Percentiles rank a stretch among this genome's conserved stretches.
Evolutionary conservation across 2,888 invertebrate genomes (phyloP).

Genomic region (Synergus laeviventris): DNA sequence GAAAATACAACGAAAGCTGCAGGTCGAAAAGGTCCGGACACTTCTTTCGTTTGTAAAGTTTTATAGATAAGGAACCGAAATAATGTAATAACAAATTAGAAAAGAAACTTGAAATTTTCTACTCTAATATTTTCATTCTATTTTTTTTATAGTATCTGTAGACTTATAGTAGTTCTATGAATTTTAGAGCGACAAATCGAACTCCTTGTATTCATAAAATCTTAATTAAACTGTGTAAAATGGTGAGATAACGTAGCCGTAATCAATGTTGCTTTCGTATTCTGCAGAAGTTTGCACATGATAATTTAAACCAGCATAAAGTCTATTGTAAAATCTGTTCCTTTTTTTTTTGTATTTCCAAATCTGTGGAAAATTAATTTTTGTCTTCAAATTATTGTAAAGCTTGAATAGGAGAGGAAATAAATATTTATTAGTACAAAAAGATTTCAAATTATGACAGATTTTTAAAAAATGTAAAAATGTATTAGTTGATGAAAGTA

Average conservation of each 20-base stretch:
- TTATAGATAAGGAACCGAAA: slow-evolving; percentile 51
- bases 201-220: too few species aligned
- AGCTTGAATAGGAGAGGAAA: background rate
- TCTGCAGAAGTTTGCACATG: background rate
- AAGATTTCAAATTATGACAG: background rate
- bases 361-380: background rate
- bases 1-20: slow-evolving; percentile 60
- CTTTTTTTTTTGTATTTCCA: background rate
- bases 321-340: background rate
- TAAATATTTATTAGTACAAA: background rate
- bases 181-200: background rate
- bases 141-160: too few species aligned
- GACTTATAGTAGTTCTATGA: too few species aligned
- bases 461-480: background rate
- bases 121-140: too few species aligned
- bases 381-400: background rate
- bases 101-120: too few species aligned
- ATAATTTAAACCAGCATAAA: too few species aligned
- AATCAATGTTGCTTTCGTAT: too few species aligned
- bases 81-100: too few species aligned
- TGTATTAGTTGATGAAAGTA: too few species aligned
- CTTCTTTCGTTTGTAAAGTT: slow-evolving; percentile 70
- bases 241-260: background rate
- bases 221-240: slow-evolving; percentile 35
- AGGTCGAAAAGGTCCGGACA: slow-evolving; percentile 67